Evolutionary conservation across 2,113 vertebrate genomes (phyloP).

Genomic region (Zapus hudsonius): DNA sequence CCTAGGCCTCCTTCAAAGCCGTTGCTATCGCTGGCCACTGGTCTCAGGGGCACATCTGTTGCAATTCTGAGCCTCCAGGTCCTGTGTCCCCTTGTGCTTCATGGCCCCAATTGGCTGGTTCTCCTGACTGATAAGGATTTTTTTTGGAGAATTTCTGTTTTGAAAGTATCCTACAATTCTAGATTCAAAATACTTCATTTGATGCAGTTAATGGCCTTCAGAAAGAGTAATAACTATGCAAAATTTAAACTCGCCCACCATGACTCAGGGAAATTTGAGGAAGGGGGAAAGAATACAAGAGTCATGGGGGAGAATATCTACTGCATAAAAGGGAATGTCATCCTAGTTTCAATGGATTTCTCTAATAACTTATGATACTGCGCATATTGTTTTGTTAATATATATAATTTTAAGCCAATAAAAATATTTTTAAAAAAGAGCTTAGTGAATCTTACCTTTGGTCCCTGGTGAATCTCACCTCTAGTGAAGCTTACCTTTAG

Average conservation of each 20-base stretch:
- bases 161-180: neutral
- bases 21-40: neutral
- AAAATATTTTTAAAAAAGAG: neutral
- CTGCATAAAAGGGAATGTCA: too few species aligned
- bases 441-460: neutral
- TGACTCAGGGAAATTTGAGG: too few species aligned
- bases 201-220: neutral
- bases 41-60: neutral
- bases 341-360: too few species aligned
- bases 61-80: neutral
- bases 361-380: too few species aligned
- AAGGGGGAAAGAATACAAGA: too few species aligned
- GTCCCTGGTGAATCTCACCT: neutral
- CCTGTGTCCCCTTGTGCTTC: neutral
- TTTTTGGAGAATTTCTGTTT: neutral
- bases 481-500: neutral
- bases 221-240: too few species aligned
- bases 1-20: accelerated
- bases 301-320: too few species aligned
- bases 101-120: neutral
- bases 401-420: too few species aligned
- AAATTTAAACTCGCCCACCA: too few species aligned
- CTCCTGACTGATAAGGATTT: neutral
- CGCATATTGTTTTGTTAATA: too few species aligned
- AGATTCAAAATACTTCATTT: neutral